A percentile compares a stretch with the other conserved stretches of the same genome.
These are phyloP conservation scores for Enteromius argenteus DNA, from an alignment of 2,797 vertebrate genomes.

Conservation along the genomic window DNA sequence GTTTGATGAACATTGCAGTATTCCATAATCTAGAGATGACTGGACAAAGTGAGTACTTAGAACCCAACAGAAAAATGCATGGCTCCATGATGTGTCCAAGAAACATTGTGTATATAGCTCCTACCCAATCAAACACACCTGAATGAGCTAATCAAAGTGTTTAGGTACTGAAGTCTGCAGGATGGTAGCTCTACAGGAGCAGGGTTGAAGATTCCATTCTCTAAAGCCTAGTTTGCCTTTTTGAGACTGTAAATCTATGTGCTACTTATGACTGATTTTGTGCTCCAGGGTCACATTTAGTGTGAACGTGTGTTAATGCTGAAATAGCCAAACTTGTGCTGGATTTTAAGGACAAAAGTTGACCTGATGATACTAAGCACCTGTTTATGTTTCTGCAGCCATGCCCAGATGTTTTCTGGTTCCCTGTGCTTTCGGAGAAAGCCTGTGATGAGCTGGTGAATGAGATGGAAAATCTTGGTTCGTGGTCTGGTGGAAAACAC, in stretches of 20 bases:
- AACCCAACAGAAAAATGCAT: too few relatives aligned
- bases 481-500: constrained; percentile 94
- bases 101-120: neutral
- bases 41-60: neutral
- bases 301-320: neutral
- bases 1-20: neutral
- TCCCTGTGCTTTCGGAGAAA: constrained; percentile 91
- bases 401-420: constrained; percentile 99
- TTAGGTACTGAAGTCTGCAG: neutral
- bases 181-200: neutral
- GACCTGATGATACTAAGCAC: neutral
- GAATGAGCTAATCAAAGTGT: neutral
- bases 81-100: neutral
- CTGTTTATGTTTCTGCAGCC: constrained; percentile 79
- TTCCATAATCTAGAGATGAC: neutral
- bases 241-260: neutral
- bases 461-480: constrained; percentile 94
- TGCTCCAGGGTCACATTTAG: too few relatives aligned
- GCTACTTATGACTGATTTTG: too few relatives aligned
- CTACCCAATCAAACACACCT: neutral
- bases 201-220: neutral
- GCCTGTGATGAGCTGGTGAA: constrained; percentile 94
- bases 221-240: neutral
- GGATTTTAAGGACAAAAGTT: neutral
- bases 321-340: neutral